Conservation (phyloP, 2,888 invertebrate genomes). For the Pseudococcus jackbeardsleyi region DNA sequence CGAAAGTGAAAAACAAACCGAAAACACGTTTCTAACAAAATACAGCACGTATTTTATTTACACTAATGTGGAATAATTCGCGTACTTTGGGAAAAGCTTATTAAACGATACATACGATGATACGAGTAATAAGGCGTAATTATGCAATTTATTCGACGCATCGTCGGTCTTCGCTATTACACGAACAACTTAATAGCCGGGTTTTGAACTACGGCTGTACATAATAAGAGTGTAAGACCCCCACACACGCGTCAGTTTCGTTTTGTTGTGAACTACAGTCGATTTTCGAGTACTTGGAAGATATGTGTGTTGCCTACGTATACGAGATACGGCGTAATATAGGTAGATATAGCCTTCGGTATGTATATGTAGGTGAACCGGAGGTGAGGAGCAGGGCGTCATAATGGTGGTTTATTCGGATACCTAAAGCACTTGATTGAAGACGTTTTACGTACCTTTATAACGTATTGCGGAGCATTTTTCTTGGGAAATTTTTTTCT, state of each 20-base stretch:
- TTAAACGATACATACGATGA: constrained; percentile 10
- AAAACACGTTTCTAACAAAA: neutral
- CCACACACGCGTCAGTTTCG: neutral
- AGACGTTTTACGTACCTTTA: constrained; percentile 10
- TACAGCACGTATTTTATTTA: constrained; percentile 13
- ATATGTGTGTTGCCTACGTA: neutral
- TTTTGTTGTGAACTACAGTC: neutral
- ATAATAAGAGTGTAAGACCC: neutral
- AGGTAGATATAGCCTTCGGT: too few species aligned
- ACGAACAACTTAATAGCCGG: constrained; percentile 25
- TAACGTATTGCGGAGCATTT: constrained; percentile 35
- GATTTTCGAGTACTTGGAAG: neutral
- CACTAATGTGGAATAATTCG: constrained; percentile 7
- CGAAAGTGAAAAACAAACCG: constrained; percentile 14
- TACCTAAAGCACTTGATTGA: constrained; percentile 8
- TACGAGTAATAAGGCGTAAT: constrained; percentile 32
- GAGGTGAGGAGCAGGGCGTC: neutral
- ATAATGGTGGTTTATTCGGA: constrained; percentile 24
- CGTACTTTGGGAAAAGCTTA: neutral
- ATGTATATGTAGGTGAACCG: neutral
- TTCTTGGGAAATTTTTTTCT: neutral
- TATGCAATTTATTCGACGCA: constrained; percentile 37
- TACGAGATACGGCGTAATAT: neutral
- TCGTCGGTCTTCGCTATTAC: neutral
- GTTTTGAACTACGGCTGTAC: neutral